These are phyloP conservation scores for Erebia ligea DNA, from an alignment of 2,888 invertebrate genomes.

Conservation along the genomic window DNA sequence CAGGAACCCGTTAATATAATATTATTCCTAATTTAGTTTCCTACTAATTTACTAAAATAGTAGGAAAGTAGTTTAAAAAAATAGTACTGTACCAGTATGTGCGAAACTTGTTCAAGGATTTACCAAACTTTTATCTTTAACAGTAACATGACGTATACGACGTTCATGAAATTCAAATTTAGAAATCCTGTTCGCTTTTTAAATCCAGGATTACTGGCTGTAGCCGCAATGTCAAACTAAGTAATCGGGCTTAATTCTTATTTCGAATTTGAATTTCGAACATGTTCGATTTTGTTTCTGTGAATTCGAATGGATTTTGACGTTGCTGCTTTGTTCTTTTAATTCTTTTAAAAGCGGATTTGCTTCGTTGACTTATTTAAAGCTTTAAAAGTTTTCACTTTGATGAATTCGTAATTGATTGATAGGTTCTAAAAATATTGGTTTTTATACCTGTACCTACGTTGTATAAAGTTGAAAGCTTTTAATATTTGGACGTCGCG, in stretches of 20 bases:
- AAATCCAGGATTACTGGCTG: slow-evolving; percentile 50
- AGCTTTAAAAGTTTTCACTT: slow-evolving; percentile 24
- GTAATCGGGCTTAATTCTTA: slow-evolving; percentile 43
- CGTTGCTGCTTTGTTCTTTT: slow-evolving; percentile 21
- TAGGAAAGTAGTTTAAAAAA: too few species aligned
- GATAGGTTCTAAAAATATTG: not conserved
- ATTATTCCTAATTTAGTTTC: too few species aligned
- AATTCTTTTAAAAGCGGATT: slow-evolving; percentile 18
- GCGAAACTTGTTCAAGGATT: not conserved
- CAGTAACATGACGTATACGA: slow-evolving; percentile 19
- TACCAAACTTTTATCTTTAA: not conserved
- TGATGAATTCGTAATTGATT: slow-evolving; percentile 7
- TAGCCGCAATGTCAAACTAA: slow-evolving; percentile 49
- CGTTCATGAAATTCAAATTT: slow-evolving; percentile 58
- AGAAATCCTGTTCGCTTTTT: slow-evolving; percentile 51
- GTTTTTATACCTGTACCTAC: not conserved
- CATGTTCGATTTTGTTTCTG: slow-evolving; percentile 30
- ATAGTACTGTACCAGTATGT: too few species aligned
- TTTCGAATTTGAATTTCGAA: slow-evolving; percentile 41
- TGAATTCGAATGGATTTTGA: slow-evolving; percentile 20
- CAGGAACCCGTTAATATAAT: too few species aligned
- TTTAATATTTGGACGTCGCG: too few species aligned
- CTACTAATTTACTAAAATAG: too few species aligned
- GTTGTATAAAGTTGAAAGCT: too few species aligned
- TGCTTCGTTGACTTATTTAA: slow-evolving; percentile 11